Evolutionary conservation across 2,888 invertebrate species (phyloP).

Genomic region (Eupithecia pulchellata): DNA sequence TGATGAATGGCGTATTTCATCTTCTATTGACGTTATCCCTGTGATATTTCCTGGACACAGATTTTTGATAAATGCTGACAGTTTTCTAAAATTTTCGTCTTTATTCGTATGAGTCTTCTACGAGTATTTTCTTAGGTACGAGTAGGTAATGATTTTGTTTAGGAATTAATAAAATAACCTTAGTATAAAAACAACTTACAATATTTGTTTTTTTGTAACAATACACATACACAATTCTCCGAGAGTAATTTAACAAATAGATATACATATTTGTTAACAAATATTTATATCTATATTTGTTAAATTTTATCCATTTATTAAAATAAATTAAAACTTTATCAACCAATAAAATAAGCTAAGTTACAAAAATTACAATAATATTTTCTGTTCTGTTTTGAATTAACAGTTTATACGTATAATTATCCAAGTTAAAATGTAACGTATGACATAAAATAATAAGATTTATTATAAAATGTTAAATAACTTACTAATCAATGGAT

Average conservation of each 20-base stretch:
- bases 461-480: neutral
- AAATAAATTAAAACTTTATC: no score
- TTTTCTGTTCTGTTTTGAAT: neutral
- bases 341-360: no score
- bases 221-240: no score
- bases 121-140: neutral
- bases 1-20: conserved; percentile 72
- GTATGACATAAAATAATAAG: neutral
- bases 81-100: neutral
- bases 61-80: conserved; percentile 16
- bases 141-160: neutral
- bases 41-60: conserved; percentile 40
- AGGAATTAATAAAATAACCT: neutral
- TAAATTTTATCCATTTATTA: no score
- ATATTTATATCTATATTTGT: no score
- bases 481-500: neutral
- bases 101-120: neutral
- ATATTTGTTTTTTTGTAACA: no score
- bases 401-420: neutral
- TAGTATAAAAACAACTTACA: no score
- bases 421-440: neutral
- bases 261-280: no score
- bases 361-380: neutral
- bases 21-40: conserved; percentile 59
- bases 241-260: no score